Base-by-base conservation (phyloP, 2,797 vertebrate species). In the Varecia variegata region DNA sequence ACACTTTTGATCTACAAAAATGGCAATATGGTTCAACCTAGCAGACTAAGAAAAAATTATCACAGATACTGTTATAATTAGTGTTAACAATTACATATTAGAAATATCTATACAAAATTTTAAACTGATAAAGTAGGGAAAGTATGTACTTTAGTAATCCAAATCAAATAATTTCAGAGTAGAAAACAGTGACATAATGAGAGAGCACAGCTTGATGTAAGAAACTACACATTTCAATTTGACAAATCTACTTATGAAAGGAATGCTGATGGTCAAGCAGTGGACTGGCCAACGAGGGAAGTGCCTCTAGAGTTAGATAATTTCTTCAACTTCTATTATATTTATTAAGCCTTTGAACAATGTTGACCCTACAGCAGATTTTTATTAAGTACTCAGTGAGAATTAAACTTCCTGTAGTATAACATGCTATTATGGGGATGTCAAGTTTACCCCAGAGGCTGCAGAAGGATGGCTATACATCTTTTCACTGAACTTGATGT, bases 121-220 rank as follows among this genome's bases (percentile, higher is more conserved):
- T 38, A 96, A 94, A 84, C 23, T 82, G 60, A 96, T 18, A 90
- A 70, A 87, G 52, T 67, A 95, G 85, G 80, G 35, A 76, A 95
- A 80, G 88, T 83, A 73, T 54, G 21, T 79, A 96, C 38, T 71
- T 81, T 93, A 90, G 67, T 67, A 94, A 92, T 62, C 25, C 47
- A 92, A 89, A 87, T 65, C 82, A 95, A 90, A 94, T 30, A 82
- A 90, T 87, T 96, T 92, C 71, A 95, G 50, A 93, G 60, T 35
- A 97, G 82, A 95, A 96, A 93, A 91, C 7, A 85, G 15, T 58
- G 45, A 80, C 56, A 7, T 80, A 93, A 8, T 27, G 45, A 73
- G 20, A 85, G 43, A 89, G 9, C 77, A 15, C 0, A 80, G 45
- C 15, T 95, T 95, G 62, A 45, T 60, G 89, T 92, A 93, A 90